phyloP scores from a whole-genome alignment of 2,888 invertebrate species.

The Coelopa pilipes region DNA sequence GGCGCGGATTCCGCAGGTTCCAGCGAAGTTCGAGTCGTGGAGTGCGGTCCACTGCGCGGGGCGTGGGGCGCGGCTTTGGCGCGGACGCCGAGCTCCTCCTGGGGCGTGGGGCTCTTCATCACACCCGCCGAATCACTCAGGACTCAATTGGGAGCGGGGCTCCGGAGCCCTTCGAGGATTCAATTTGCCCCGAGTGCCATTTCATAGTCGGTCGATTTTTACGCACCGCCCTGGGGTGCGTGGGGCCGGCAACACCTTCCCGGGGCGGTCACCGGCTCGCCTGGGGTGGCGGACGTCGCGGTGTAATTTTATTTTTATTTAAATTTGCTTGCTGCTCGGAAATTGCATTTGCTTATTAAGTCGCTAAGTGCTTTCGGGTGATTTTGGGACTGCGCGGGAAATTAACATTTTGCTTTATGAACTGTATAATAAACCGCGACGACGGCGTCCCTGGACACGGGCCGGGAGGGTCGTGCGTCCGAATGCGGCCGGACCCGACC shows the following conservation, averaged over 20 bases:
- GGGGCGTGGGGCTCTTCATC: background rate
- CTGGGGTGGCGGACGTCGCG: background rate
- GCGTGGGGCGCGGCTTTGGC: background rate
- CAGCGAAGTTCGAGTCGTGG: background rate
- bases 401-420: slow-evolving; percentile 39
- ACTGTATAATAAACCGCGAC: slow-evolving; percentile 36
- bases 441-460: slow-evolving; percentile 22
- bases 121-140: background rate
- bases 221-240: slow-evolving; percentile 41
- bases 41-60: background rate
- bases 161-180: background rate
- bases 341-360: slow-evolving; percentile 47
- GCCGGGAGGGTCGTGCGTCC: background rate
- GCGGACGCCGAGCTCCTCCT: too few species aligned
- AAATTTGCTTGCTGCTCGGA: slow-evolving; percentile 38
- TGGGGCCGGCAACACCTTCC: background rate
- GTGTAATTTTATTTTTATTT: slow-evolving; percentile 39
- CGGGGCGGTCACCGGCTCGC: background rate
- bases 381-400: slow-evolving; percentile 8
- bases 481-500: background rate
- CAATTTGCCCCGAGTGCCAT: slow-evolving; percentile 40
- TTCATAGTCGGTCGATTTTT: slow-evolving; percentile 63
- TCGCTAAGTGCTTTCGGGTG: slow-evolving; percentile 37
- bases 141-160: too few species aligned
- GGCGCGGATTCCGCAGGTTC: background rate